Base-by-base conservation (phyloP, 2,888 invertebrate species). In the Pedicia rivosa region DNA sequence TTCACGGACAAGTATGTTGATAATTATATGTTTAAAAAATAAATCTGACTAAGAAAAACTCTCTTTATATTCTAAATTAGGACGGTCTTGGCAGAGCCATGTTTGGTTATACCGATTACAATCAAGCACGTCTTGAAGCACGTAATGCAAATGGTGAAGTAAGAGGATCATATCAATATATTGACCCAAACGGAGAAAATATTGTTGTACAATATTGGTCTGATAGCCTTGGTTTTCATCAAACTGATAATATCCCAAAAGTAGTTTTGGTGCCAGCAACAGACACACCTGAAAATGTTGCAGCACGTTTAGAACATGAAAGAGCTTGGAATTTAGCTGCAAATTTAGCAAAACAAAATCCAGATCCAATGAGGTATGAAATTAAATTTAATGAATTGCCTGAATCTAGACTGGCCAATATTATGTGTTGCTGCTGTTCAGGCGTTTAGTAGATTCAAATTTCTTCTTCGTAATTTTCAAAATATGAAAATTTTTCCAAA, bases 171-270 rank as follows among this genome's bases (percentile, higher is more conserved):
- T 82, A 80, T 55, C 70, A 73, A 42, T 81, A 76, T 59, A 68
- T 70, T 30, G 67, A 69, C 45, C 70, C 71, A 7, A 50, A 54
- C 46, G 60, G 61, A 16, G 53, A 57, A 16, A 59, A 60, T 35
- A 58, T 57, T 39, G 35, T 58, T 40, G 59, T 58, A 3, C 66
- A 71, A 42, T 81, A 81, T 56, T 79, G 76, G 70, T 78, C 79
- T 40, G 78, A 79, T 52, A 69, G 71, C 44, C 65, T 69, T 44
- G 82, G 81, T n/a, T 81, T 81, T 65, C 80, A 81, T 59, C 79
- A 80, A 43, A 71, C 75, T 40, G 80, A 80, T 50, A 79, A 81
- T 53, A 60, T 76, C 3, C 75, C 77, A 10, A 70, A 72, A 47
- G 65, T 70, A 35, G 64, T 65, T 35, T 69, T 74, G 36, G 60